Evolutionary conservation across 2,797 vertebrate species (phyloP), one percentile per base, ranked within the genome.

Genomic region (Ptychadena robeensis): DNA sequence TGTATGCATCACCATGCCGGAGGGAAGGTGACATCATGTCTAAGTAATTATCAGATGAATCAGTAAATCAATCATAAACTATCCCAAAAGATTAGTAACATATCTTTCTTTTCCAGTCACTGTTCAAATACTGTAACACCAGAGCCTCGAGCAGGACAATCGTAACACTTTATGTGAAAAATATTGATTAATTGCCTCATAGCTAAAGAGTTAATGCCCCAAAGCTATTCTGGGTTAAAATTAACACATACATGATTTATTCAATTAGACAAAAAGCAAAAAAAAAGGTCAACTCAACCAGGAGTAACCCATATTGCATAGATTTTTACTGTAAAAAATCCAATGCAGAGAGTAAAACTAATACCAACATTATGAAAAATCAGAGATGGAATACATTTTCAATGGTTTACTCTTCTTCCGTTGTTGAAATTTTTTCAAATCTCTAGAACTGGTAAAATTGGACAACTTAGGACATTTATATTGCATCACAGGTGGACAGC

Each of bases 61-160:
- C n/a, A 74, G 59, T n/a, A 22, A 18, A 59, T 44, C 27, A 77
- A 38, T 18, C 27, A 67, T 66, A 77, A 77, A 67, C 37, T 76
- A 76, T 66, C 63, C 37, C 38, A 66, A 40, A 18, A 77, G 28
- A 66, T 38, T 22, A 44, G 35, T 28, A 76, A 66, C 18, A 25
- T 28, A 8, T 34, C 40, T 67, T 77, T 34, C 48, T 38, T 79
- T 68, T 79, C 48, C 53, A 59, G 44, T 30, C 66, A 35, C 15
- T 22, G 31, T 61, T 68, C 66, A 79, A 70, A 64, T 57, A 44
- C 6, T 53, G 30, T 59, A 68, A 32, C 35, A 70, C 31, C 22
- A 61, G 35, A 61, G 66, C 65, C 77, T 25, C 38, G 53, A 18
- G 75, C 63, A 34, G 14, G 28, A 77, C 30, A 40, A 25, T 67